These are phyloP conservation scores for Hyles euphorbiae DNA, from an alignment of 1,140 invertebrate species.

Conservation along the genomic window DNA sequence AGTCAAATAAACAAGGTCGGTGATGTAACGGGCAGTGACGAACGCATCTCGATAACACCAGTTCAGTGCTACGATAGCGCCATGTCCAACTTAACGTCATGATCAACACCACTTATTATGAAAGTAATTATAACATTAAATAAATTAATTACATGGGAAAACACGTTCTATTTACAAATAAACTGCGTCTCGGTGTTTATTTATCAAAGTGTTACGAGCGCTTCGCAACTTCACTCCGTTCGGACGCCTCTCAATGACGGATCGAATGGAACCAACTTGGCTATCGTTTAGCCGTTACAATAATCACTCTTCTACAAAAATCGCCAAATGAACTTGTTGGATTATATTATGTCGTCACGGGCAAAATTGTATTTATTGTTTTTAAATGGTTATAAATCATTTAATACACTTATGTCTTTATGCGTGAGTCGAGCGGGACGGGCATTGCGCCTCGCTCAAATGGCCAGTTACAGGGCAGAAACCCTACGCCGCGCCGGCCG, in stretches of 20 bases:
- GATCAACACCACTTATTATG: slow-evolving; percentile 20
- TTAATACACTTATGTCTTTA: too few relatives aligned
- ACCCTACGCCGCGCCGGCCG: slow-evolving; percentile 19
- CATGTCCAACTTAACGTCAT: slow-evolving; percentile 23
- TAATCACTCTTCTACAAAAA: too few relatives aligned
- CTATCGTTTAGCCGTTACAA: too few relatives aligned
- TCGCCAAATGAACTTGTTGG: too few relatives aligned
- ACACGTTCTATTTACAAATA: slow-evolving; percentile 26
- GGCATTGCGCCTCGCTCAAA: slow-evolving; percentile 13
- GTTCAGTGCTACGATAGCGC: slow-evolving; percentile 28
- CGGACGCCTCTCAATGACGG: too few relatives aligned
- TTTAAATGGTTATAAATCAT: too few relatives aligned
- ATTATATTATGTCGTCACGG: too few relatives aligned
- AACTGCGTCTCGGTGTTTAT: slow-evolving; percentile 13
- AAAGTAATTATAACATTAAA: slow-evolving; percentile 21
- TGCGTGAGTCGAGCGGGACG: too few relatives aligned
- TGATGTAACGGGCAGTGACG: slow-evolving; percentile 55
- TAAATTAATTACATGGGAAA: slow-evolving; percentile 23
- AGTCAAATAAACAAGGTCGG: slow-evolving; percentile 63
- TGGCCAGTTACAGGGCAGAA: slow-evolving; percentile 21
- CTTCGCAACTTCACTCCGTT: too few relatives aligned
- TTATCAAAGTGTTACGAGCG: slow-evolving; percentile 8
- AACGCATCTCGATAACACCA: slow-evolving; percentile 33
- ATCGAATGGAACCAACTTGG: too few relatives aligned
- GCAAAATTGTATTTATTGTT: too few relatives aligned